A percentile compares a stretch with the other conserved stretches of the same genome.
Conservation (phyloP, 2,113 vertebrate genomes). For the Syngnathus typhle region DNA sequence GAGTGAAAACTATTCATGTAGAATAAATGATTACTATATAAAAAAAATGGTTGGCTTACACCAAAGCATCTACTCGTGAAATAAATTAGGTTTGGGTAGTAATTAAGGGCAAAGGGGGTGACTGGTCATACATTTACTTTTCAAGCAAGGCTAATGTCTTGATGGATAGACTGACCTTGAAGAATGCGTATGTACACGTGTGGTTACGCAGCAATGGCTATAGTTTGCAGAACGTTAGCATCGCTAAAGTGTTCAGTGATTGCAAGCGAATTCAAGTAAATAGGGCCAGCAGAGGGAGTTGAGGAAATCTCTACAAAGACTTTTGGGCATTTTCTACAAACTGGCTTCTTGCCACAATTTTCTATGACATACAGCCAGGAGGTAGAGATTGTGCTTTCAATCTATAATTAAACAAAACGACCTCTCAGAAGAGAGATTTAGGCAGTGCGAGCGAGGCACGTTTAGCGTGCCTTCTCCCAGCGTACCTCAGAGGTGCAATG, state of each 20-base stretch:
- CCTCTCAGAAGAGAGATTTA: conserved; percentile 25
- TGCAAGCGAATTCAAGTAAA: conserved; percentile 56
- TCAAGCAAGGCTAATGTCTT: conserved; percentile 26
- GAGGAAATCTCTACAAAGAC: conserved; percentile 50
- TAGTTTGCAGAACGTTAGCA: conserved; percentile 52
- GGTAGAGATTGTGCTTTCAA: conserved; percentile 42
- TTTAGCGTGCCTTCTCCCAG: conserved; percentile 27
- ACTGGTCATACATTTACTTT: conserved; percentile 37
- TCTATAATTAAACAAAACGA: conserved; percentile 57
- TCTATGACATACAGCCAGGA: conserved; percentile 30
- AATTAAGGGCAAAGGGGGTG: conserved; percentile 16
- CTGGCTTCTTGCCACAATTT: conserved; percentile 37
- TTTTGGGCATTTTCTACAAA: conserved; percentile 38
- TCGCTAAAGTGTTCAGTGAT: conserved; percentile 58
- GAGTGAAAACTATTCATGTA: conserved; percentile 55
- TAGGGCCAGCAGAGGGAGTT: conserved; percentile 45
- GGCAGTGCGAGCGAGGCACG: conserved; percentile 10
- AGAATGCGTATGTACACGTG: conserved; percentile 7
- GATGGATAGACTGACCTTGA: conserved; percentile 27
- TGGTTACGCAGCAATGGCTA: conserved; percentile 24
- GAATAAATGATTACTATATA: conserved; percentile 63
- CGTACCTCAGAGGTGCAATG: conserved; percentile 44
- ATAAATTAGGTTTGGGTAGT: conserved; percentile 45
- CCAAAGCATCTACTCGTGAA: conserved; percentile 18
- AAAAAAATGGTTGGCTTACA: conserved; percentile 40